These are phyloP conservation scores for Mohoua ochrocephala DNA, from an alignment of 2,113 vertebrate species.

Conservation along the genomic window DNA sequence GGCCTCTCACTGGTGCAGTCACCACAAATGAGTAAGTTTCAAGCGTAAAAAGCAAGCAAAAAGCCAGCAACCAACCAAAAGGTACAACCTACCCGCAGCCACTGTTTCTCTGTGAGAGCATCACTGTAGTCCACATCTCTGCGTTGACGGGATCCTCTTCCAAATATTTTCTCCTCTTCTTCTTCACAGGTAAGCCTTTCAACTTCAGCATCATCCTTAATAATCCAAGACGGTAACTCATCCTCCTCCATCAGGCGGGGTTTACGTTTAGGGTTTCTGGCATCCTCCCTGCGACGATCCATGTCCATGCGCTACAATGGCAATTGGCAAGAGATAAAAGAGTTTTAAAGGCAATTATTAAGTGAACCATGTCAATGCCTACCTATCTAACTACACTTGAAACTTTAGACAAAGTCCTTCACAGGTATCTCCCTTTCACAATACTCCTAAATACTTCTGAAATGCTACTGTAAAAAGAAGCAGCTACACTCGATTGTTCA, in stretches of 20 bases:
- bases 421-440: neutral
- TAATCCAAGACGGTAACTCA: conserved; percentile 94
- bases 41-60: neutral
- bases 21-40: neutral
- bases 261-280: conserved; percentile 91
- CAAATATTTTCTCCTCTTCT: conserved; percentile 97
- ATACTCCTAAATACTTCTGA: neutral
- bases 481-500: neutral
- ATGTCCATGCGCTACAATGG: conserved; percentile 89
- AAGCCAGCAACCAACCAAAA: neutral
- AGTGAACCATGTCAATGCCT: neutral
- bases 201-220: conserved; percentile 97
- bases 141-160: conserved; percentile 90
- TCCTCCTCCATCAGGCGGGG: conserved; percentile 97
- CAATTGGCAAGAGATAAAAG: neutral
- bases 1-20: neutral
- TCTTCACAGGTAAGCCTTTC: conserved; percentile 95
- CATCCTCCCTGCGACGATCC: conserved; percentile 92
- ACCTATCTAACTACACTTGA: neutral
- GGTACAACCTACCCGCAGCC: conserved; percentile 81
- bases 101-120: conserved; percentile 95
- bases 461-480: neutral
- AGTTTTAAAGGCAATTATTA: neutral
- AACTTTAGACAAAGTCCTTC: neutral
- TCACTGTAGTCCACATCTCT: conserved; percentile 98